A percentile compares a stretch with the other conserved stretches of the same genome.
These are phyloP conservation scores for Agrotis segetum DNA, from an alignment of 2,888 invertebrate genomes.

Conservation along the genomic window DNA sequence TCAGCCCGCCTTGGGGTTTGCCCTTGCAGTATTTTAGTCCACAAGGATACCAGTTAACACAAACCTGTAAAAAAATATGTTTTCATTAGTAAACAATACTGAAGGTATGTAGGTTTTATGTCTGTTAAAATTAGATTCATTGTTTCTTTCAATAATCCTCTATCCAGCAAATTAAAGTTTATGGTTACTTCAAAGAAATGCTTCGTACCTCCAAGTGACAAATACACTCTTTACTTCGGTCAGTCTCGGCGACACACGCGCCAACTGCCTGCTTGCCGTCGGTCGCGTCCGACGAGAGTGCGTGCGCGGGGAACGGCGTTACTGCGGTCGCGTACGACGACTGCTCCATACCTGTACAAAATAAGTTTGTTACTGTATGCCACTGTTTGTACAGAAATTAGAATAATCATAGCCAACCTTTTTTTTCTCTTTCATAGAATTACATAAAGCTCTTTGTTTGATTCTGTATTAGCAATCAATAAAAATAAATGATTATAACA, in stretches of 20 bases:
- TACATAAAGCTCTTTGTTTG: neutral
- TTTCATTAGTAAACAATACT: neutral
- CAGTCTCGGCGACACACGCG: slow-evolving; percentile 93
- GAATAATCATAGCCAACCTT: too few relatives aligned
- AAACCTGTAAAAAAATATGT: slow-evolving; percentile 81
- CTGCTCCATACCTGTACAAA: slow-evolving; percentile 92
- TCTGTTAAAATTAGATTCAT: neutral
- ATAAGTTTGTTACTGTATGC: neutral
- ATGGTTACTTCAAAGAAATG: neutral
- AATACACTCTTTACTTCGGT: slow-evolving; percentile 94
- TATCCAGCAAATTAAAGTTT: neutral
- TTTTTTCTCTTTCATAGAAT: neutral
- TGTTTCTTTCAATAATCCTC: neutral
- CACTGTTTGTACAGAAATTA: neutral
- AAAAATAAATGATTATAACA: too few relatives aligned
- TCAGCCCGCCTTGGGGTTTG: slow-evolving; percentile 92
- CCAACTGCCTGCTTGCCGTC: slow-evolving; percentile 82
- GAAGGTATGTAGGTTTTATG: neutral
- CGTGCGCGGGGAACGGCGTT: slow-evolving; percentile 92
- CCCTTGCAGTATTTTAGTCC: slow-evolving; percentile 98
- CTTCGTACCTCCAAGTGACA: slow-evolving; percentile 94
- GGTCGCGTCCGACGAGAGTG: slow-evolving; percentile 76
- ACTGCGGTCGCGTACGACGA: slow-evolving; percentile 94
- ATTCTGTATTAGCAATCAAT: neutral
- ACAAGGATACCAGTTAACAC: slow-evolving; percentile 99